Base-by-base conservation (phyloP, 2,113 vertebrate genomes). In the Elephantulus edwardii region DNA sequence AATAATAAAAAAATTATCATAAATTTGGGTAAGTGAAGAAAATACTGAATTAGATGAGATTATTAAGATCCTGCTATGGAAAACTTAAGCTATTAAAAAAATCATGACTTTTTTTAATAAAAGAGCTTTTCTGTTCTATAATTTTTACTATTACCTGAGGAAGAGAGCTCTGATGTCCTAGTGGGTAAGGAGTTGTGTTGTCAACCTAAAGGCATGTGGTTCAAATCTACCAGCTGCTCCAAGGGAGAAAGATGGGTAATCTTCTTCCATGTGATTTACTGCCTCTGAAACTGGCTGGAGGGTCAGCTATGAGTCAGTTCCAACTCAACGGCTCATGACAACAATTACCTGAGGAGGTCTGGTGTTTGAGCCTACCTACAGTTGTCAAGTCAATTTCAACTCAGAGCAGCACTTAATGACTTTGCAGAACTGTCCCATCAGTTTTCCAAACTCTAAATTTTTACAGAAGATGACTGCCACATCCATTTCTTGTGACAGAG, bases 281-380 rank as follows among this genome's bases (percentile, higher is more conserved):
- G n/a, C n/a, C n/a, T n/a, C n/a, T n/a, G n/a, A n/a, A n/a, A n/a
- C n/a, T n/a, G n/a, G n/a, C n/a, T n/a, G n/a, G n/a, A n/a, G n/a
- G n/a, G n/a, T n/a, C n/a, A n/a, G n/a, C n/a, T n/a, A n/a, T n/a
- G n/a, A n/a, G n/a, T n/a, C n/a, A n/a, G n/a, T n/a, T n/a, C n/a
- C n/a, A n/a, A n/a, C n/a, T n/a, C n/a, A n/a, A n/a, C n/a, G n/a
- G n/a, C n/a, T n/a, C n/a, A n/a, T n/a, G n/a, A n/a, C n/a, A n/a
- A n/a, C n/a, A n/a, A 78, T 81, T 86, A 75, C 14, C 74, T 82
- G 70, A 92, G n/a, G 24, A 70, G 26, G 54, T 90, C 50, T 72
- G 44, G 30, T 48, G 40, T 83, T 71, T 54, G 58, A 62, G 14
- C 30, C 24, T 14, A 33, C 60, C 60, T 33, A 33, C 7, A 13